Percentiles rank a stretch among this genome's conserved stretches.
Conservation (phyloP, 2,888 invertebrate genomes). For the Azorinus chamasolen region DNA sequence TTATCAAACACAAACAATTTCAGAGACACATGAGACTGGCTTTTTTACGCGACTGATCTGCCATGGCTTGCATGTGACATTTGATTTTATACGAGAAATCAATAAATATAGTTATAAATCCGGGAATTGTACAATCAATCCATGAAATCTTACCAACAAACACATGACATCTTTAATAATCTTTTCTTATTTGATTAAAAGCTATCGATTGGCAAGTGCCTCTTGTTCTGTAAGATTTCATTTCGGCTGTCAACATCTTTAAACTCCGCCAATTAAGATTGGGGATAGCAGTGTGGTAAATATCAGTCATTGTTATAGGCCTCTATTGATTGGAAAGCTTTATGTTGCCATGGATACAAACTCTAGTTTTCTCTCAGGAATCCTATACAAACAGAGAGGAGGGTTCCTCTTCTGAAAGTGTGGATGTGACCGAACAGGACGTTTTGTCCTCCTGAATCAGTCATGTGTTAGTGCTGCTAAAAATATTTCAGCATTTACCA, state of each 20-base stretch:
- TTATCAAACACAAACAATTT: too few species aligned
- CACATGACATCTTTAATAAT: too few species aligned
- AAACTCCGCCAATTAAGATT: constrained; percentile 20
- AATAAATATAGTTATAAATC: too few species aligned
- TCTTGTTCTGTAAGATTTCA: constrained; percentile 9
- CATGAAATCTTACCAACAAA: too few species aligned
- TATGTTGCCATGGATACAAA: constrained; percentile 67
- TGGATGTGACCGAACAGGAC: not conserved
- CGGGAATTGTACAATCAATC: too few species aligned
- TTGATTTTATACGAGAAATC: too few species aligned
- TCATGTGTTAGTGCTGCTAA: too few species aligned
- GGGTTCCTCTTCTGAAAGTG: not conserved
- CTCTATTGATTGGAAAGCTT: constrained; percentile 63
- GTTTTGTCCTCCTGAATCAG: too few species aligned
- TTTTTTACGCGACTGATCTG: too few species aligned
- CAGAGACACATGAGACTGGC: too few species aligned
- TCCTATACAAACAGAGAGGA: constrained; percentile 5
- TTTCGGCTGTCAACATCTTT: constrained; percentile 26
- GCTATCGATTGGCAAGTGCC: constrained; percentile 3
- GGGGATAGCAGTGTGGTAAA: constrained; percentile 24
- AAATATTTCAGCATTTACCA: too few species aligned
- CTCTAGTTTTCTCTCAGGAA: constrained; percentile 27
- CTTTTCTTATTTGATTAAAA: constrained; percentile 19
- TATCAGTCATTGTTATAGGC: constrained; percentile 55
- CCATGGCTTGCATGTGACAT: too few species aligned